Evolutionary conservation across 2,888 invertebrate species (phyloP).

Genomic region (Ormyrus nitidulus): DNA sequence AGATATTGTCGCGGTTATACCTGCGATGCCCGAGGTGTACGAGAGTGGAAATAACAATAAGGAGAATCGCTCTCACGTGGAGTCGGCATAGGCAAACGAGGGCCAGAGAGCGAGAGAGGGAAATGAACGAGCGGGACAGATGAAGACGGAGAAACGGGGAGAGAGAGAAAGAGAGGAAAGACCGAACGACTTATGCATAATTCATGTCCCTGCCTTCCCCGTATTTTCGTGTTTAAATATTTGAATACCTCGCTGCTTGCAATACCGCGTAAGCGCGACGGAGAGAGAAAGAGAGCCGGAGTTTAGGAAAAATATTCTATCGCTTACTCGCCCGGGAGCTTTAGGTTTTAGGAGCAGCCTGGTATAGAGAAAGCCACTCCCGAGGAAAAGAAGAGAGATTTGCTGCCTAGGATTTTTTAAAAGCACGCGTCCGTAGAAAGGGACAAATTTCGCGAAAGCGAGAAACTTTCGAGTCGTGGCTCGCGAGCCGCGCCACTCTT

Average conservation of each 20-base stretch:
- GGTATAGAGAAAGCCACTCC: background rate
- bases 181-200: slow-evolving; percentile 69
- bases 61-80: slow-evolving; percentile 56
- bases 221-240: slow-evolving; percentile 75
- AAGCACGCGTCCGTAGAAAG: background rate
- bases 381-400: slow-evolving; percentile 21
- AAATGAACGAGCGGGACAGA: slow-evolving; percentile 1
- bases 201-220: slow-evolving; percentile 71
- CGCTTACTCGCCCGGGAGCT: slow-evolving; percentile 63
- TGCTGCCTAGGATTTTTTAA: slow-evolving; percentile 35
- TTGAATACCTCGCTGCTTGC: slow-evolving; percentile 72
- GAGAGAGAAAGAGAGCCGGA: slow-evolving; percentile 57
- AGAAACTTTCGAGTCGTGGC: slow-evolving; percentile 6
- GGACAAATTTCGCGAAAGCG: slow-evolving; percentile 11
- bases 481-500: slow-evolving; percentile 5
- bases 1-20: slow-evolving; percentile 44
- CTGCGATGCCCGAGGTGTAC: slow-evolving; percentile 28
- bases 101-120: slow-evolving; percentile 42
- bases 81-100: slow-evolving; percentile 15
- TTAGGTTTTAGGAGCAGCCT: slow-evolving; percentile 25
- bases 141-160: slow-evolving; percentile 15
- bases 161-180: background rate
- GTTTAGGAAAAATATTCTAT: slow-evolving; percentile 69
- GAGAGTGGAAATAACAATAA: slow-evolving; percentile 54
- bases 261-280: slow-evolving; percentile 42